Conservation (phyloP, 2,888 invertebrate genomes). For the Andrena camellia region DNA sequence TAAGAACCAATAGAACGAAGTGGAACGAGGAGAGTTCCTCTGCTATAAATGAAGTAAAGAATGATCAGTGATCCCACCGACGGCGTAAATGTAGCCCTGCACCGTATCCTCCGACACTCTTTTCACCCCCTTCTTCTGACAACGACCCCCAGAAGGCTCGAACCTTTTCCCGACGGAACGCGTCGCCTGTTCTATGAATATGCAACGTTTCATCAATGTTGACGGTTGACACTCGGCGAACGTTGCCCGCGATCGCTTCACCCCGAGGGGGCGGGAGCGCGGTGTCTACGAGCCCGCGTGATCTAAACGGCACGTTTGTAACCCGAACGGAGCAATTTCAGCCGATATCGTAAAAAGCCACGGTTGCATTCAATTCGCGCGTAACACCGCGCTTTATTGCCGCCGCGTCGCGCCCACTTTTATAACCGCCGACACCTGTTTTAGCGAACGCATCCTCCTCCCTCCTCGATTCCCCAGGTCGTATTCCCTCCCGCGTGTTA, state of each 20-base stretch:
- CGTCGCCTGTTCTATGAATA: constrained; percentile 32
- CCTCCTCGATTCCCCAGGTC: background rate
- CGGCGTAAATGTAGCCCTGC: too few species aligned
- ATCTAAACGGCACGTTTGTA: constrained; percentile 31
- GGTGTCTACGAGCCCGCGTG: constrained; percentile 2
- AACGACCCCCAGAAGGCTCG: background rate
- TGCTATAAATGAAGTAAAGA: too few species aligned
- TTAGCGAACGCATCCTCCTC: background rate
- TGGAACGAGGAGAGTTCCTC: too few species aligned
- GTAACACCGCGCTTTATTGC: constrained; percentile 35
- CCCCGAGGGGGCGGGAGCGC: background rate
- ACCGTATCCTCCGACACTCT: too few species aligned
- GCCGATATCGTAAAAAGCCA: constrained; percentile 54
- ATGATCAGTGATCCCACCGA: too few species aligned
- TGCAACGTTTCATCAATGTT: constrained; percentile 32
- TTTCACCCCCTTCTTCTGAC: too few species aligned
- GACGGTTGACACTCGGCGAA: constrained; percentile 34
- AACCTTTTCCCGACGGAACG: background rate
- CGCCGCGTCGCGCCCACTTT: constrained; percentile 34
- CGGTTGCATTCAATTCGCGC: constrained; percentile 42
- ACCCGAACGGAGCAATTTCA: constrained; percentile 39
- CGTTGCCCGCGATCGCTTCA: constrained; percentile 25
- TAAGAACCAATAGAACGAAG: too few species aligned
- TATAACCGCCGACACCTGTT: constrained; percentile 53
- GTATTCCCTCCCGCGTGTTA: background rate